Base-by-base conservation (phyloP, 2,797 vertebrate genomes). In the Sparus aurata region DNA sequence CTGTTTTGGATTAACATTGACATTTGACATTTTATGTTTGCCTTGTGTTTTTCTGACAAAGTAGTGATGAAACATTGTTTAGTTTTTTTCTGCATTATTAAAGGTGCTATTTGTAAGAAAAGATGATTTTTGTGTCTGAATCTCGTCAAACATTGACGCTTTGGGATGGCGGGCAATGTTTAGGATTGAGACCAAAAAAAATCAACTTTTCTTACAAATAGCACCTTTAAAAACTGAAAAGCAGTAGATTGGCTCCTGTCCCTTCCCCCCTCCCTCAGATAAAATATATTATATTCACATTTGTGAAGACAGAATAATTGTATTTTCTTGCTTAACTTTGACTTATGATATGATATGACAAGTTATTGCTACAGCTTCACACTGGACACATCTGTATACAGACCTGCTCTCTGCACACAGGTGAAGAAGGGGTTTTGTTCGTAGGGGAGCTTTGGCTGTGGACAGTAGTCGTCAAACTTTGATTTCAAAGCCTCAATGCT, bases 361-460 rank as follows among this genome's bases (percentile, higher is more conserved):
- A 43, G 15, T 22, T 27, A 17, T 18, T 0, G 0, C 18, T 61
- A n/a, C 5, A 61, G 45, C 46, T 69, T 23, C 12, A 23, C 10
- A 10, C 1, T 18, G 41, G 11, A 22, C 38, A 46, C 30, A 41
- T 75, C n/a, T 67, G 70, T 34, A 73, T n/a, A 84, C 89, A 67
- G 53, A 96, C 96, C 95, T 91, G 92, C 85, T 91, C 55, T 90
- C 68, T 95, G 89, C 49, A 96, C 85, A 65, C 96, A 96, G 75
- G 85, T 93, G 90, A 91, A 96, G 89, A 96, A 96, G 47, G 96
- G 96, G 73, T 96, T 96, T 23, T 85, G 8, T 2, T 96, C 95
- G 23, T 94, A 80, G 1, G 93, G 87, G 47, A 95, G 41, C 0
- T 47, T 60, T 13, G 73, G 73, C 12, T 0, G 84, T 3, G 93